These are phyloP conservation scores for Drosophila mayaguana DNA, from an alignment of 2,888 invertebrate genomes.

Conservation along the genomic window DNA sequence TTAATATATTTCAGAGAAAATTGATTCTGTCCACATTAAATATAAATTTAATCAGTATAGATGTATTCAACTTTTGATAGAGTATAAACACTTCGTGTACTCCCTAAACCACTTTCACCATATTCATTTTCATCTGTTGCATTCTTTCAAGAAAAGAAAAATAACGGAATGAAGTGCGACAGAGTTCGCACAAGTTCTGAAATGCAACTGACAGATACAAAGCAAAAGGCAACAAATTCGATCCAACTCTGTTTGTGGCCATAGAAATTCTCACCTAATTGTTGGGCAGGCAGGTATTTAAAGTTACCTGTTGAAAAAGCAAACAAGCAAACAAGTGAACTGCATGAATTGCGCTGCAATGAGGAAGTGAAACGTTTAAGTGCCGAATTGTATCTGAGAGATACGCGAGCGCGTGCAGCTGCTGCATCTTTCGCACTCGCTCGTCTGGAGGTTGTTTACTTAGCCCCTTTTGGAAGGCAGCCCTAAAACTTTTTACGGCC, in stretches of 20 bases:
- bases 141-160: not conserved
- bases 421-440: slow-evolving; percentile 58
- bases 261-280: slow-evolving; percentile 71
- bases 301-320: slow-evolving; percentile 51
- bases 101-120: not conserved
- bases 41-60: no score
- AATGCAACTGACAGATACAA: slow-evolving; percentile 64
- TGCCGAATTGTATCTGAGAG: slow-evolving; percentile 61
- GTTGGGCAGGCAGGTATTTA: slow-evolving; percentile 67
- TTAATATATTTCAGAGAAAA: no score
- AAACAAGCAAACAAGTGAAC: slow-evolving; percentile 30
- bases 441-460: slow-evolving; percentile 63
- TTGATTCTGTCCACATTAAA: no score
- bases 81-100: slow-evolving; percentile 8
- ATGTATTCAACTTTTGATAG: not conserved
- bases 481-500: slow-evolving; percentile 63
- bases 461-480: slow-evolving; percentile 51
- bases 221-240: slow-evolving; percentile 50
- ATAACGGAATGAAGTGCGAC: slow-evolving; percentile 62
- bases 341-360: slow-evolving; percentile 62
- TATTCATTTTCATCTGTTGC: slow-evolving; percentile 17
- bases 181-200: slow-evolving; percentile 70
- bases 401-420: slow-evolving; percentile 56
- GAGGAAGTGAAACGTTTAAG: slow-evolving; percentile 59
- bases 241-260: slow-evolving; percentile 32